Evolutionary conservation across 2,797 vertebrate genomes (phyloP).

Genomic region (Notoglanidium macrostoma): DNA sequence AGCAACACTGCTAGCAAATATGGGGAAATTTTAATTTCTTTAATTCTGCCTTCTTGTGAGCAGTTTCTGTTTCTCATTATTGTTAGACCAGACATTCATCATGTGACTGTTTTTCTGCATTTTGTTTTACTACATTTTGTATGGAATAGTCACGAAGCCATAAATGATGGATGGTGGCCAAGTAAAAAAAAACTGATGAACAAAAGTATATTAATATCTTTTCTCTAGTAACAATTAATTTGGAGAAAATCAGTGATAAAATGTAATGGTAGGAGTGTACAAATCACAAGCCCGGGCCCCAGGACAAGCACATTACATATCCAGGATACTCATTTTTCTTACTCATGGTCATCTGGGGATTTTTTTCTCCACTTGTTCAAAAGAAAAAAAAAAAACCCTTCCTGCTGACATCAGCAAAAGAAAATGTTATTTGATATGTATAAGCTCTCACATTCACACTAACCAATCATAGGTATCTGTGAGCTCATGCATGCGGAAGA

Average conservation of each 20-base stretch:
- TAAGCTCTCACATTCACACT: not conserved
- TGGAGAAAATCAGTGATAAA: not conserved
- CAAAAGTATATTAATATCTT: not conserved
- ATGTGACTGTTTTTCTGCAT: not conserved
- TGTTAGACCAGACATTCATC: not conserved
- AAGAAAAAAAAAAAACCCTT: not conserved
- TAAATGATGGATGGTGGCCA: not conserved
- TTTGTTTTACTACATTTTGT: not conserved
- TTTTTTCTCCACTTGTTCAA: not conserved
- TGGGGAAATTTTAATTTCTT: not conserved
- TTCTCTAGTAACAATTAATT: not conserved
- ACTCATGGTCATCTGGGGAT: not conserved
- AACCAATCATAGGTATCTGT: not conserved
- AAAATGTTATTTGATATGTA: not conserved
- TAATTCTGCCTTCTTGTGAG: not conserved
- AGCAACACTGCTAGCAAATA: not conserved
- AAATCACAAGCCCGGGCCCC: not conserved
- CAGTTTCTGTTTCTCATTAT: not conserved
- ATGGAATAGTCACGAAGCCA: not conserved
- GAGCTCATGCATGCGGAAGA: not conserved
- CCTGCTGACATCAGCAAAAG: not conserved
- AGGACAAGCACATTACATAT: not conserved
- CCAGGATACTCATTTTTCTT: not conserved
- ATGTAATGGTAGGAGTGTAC: constrained; percentile 7
- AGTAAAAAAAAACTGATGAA: not conserved